Evolutionary conservation across 2,113 vertebrate species (phyloP), one percentile per base, ranked within the genome.

Genomic region (Rhadina sibilatrix): DNA sequence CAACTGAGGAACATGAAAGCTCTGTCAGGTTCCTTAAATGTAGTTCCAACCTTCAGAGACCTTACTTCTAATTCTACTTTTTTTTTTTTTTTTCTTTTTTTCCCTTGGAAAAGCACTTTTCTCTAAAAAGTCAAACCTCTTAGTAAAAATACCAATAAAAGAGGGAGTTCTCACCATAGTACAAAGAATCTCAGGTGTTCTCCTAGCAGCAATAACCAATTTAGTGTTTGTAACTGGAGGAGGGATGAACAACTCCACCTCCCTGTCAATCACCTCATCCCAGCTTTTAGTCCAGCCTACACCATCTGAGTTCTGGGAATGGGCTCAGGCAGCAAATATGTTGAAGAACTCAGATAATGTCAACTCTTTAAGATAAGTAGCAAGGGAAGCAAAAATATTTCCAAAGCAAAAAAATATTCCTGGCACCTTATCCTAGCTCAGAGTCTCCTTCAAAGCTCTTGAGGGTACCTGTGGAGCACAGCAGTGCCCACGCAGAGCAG

Each of bases 61-160:
- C 9, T 79, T 76, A 33, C 18, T 60, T 75, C 44, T 64, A 31
- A 80, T 37, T 21, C 5, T 31, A 2, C 2, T 1, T 38, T 71
- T 14, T 12, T 19, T 4, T 4, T 2, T 1, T 38, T 71, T 12
- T 12, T 19, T 4, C 4, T 1, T 38, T 71, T 12, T 12, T 19
- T 4, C 4, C 18, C 28, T 84, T 11, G 0, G 28, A 81, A 93
- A 92, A 92, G 27, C 42, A 44, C 33, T 44, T 44, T 75, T 21
- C 27, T 64, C 44, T 59, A 71, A 64, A 46, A 68, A 68, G n/a
- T 28, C 30, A 76, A 72, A 44, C 11, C 18, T 92, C 49, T 28
- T 68, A 44, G 17, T 60, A 68, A 92, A 90, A 80, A 71, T 20
- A 52, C 9, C 2, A 19, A 24, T 35, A 59, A 28, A 50, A 81